Conservation (phyloP, 2,888 invertebrate species). For the Lithophane semibrunnea region DNA sequence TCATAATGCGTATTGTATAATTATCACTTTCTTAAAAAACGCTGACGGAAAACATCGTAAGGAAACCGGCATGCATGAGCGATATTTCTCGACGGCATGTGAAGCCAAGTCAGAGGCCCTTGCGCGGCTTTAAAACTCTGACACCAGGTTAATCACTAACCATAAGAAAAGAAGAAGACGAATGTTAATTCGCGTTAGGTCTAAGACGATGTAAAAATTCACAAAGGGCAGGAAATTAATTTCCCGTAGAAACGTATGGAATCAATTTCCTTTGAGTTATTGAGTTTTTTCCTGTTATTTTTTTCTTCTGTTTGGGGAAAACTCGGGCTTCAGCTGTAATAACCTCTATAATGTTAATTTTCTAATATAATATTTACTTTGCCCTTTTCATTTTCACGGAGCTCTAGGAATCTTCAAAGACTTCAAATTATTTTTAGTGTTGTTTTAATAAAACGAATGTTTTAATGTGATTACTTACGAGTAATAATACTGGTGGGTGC, state of each 20-base stretch:
- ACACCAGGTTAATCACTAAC: too few species aligned
- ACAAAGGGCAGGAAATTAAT: conserved; percentile 48
- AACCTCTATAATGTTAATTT: conserved; percentile 21
- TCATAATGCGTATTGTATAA: too few species aligned
- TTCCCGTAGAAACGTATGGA: conserved; percentile 30
- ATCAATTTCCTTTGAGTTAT: conserved; percentile 45
- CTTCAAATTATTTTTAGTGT: conserved; percentile 9
- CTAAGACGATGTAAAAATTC: conserved; percentile 26
- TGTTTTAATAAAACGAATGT: neutral
- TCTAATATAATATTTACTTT: conserved; percentile 37
- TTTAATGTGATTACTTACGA: neutral
- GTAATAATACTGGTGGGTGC: neutral
- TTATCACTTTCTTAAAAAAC: too few species aligned
- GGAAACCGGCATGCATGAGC: too few species aligned
- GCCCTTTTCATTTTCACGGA: conserved; percentile 7
- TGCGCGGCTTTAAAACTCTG: too few species aligned
- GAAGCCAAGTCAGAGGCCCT: too few species aligned
- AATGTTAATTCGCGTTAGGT: conserved; percentile 17
- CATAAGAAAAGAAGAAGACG: too few species aligned
- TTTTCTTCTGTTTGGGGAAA: conserved; percentile 4
- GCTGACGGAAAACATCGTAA: too few species aligned
- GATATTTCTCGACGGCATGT: too few species aligned
- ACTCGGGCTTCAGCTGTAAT: neutral
- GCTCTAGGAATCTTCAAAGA: conserved; percentile 6
- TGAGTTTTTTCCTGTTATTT: conserved; percentile 37